These are phyloP conservation scores for Mystacornis crossleyi DNA, from an alignment of 2,113 vertebrate species.

Conservation along the genomic window DNA sequence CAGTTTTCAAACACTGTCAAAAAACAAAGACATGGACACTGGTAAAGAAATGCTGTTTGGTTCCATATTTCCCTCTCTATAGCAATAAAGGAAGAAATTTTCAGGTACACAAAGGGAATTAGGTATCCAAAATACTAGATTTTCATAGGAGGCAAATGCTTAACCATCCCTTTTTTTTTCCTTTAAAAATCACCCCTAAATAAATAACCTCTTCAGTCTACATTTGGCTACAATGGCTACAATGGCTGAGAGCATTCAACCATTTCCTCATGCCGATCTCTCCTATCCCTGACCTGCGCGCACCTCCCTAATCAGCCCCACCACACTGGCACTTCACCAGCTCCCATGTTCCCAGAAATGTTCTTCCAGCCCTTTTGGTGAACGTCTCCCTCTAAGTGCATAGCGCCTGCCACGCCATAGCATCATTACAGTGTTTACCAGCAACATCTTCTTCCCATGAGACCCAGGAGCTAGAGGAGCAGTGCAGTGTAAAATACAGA, in stretches of 20 bases:
- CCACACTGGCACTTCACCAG: accelerated
- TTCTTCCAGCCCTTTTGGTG: background rate
- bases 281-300: background rate
- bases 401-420: background rate
- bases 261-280: background rate
- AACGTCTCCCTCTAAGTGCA: background rate
- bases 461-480: background rate
- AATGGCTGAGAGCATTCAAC: background rate
- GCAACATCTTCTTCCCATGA: background rate
- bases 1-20: background rate
- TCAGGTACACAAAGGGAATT: background rate
- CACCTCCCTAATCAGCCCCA: background rate
- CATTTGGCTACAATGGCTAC: background rate
- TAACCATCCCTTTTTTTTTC: background rate
- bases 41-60: background rate
- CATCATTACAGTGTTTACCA: background rate
- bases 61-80: background rate
- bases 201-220: background rate
- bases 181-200: background rate
- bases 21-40: background rate
- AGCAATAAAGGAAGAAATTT: background rate
- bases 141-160: background rate
- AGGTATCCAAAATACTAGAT: background rate
- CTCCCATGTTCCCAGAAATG: background rate
- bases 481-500: background rate